phyloP scores from a whole-genome alignment of 35 echinoderm and acorn worm species.

The Ophiothrix spiculata region DNA sequence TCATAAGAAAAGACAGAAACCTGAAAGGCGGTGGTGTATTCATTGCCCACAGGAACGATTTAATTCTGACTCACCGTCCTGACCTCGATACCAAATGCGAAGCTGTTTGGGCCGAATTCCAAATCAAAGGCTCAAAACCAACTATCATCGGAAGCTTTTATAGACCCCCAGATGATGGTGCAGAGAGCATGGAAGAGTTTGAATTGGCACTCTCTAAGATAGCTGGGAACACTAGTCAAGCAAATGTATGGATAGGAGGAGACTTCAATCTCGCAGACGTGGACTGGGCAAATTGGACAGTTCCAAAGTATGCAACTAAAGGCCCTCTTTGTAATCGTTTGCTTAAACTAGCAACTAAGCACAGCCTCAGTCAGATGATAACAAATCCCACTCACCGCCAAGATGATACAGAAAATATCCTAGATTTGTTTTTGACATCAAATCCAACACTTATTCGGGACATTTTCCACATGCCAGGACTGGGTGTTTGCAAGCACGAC shows the following conservation, averaged over 20 bases:
- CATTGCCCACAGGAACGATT: conserved; percentile 24
- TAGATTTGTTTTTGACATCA: not conserved
- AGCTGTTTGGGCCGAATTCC: conserved; percentile 19
- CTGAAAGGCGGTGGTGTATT: conserved; percentile 28
- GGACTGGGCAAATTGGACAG: conserved; percentile 3
- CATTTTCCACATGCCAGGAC: conserved; percentile 36
- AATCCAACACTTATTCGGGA: conserved; percentile 21
- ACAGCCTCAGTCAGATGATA: conserved; percentile 21
- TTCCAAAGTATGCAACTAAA: conserved; percentile 15
- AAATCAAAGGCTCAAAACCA: conserved; percentile 30
- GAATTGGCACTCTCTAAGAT: too few species aligned
- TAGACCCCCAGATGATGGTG: conserved; percentile 15
- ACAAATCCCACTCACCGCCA: not conserved
- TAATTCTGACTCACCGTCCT: not conserved
- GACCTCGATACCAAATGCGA: conserved; percentile 22
- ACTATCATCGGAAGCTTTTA: conserved; percentile 33
- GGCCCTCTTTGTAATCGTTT: conserved; percentile 10
- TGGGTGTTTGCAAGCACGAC: conserved; percentile 33
- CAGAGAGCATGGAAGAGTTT: conserved; percentile 20
- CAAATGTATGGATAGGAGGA: conserved; percentile 19
- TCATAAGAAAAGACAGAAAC: conserved; percentile 24
- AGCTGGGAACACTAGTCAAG: not conserved
- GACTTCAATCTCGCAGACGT: conserved; percentile 30
- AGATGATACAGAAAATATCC: conserved; percentile 34
- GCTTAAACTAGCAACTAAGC: conserved; percentile 4